Base-by-base conservation (phyloP, 2,797 vertebrate genomes). In the Clarias fuscus region DNA sequence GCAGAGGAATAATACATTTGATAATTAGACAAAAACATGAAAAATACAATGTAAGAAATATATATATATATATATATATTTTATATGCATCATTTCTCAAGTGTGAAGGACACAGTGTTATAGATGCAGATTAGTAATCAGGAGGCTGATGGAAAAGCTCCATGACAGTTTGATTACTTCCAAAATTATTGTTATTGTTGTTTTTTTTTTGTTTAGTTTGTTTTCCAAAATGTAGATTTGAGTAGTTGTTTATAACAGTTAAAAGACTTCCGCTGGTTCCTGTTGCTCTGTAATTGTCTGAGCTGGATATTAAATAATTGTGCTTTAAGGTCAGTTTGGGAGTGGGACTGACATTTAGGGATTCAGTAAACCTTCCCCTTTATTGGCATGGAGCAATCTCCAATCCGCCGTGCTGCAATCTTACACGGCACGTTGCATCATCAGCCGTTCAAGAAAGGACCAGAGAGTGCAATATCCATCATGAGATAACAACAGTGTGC, bases 301-400 rank as follows among this genome's bases (percentile, higher is more conserved):
- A 33, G 72, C 64, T 65, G 24, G 81, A 73, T 75, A 58, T 87
- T 86, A 86, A 86, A 86, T 88, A 84, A 87, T 87, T 75, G 71
- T 84, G 56, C 86, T 89, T 90, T 88, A 88, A 89, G 88, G 73
- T 59, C 80, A 87, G 75, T 58, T 82, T 85, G 79, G 83, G 76
- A 84, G 83, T 65, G 30, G 37, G 79, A 72, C 77, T 85, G 84
- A 83, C 84, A 87, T 87, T 87, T 84, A 80, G 67, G 75, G 81
- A 79, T 48, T 84, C 70, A 61, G 86, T 85, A 89, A 88, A 85
- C 76, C 83, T 82, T 85, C 81, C 15, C 77, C 77, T 83, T 87
- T 86, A 89, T 87, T 90, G 79, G 82, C 82, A 79, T 61, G 70
- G 70, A 83, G 88, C 65, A 88, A 85, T 86, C 76, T 84, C 27